Base-by-base conservation (phyloP, 2,888 invertebrate species). In the Conops quadrifasciatus region DNA sequence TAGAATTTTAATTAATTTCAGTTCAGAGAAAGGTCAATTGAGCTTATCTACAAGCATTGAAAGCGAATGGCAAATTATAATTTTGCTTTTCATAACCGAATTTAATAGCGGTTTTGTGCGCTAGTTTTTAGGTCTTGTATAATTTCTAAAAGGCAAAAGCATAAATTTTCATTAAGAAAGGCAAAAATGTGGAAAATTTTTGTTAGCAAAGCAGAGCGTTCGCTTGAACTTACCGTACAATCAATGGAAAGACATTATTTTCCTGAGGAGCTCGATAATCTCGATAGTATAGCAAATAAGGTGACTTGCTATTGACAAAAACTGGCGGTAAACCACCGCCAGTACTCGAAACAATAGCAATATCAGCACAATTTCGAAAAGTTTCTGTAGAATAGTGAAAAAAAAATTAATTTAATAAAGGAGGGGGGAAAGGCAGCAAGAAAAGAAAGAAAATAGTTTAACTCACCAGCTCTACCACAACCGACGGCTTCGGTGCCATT, bases 341-440 rank as follows among this genome's bases (percentile, higher is more conserved):
- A 2, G 93, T 92, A 83, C 91, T 94, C 43, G 94, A 93, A 9
- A 92, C 87, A 76, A 96, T 92, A 70, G 91, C 91, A 71, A 96
- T 90, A 83, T 96, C 96, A 0, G 96, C 95, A 82, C 96, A 96
- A 83, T 96, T 96, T 73, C 94, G 88, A 86, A 96, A 96, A 0
- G 94, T 95, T 87, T 96, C 96, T 86, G 70, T 5, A 71, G 70
- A 70, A 16, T 16, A 15, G 15, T 15, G 36, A 15, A n/a, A 70
- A 49, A 13, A 36, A 28, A 26, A 3, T 49, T 19, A 15, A 24
- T 45, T 64, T 36, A 36, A 36, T 7, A 36, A 36, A 26, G 9
- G 15, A 24, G 13, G 13, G 60, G n/a, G 36, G 16, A 3, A 60
- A 49, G 2, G n/a, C 2, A 49, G 4, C 2, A 24, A 62, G 24